Percentiles rank a stretch among this genome's conserved stretches.
phyloP scores from a whole-genome alignment of 2,797 vertebrate species.

The Epinephelus awoara region DNA sequence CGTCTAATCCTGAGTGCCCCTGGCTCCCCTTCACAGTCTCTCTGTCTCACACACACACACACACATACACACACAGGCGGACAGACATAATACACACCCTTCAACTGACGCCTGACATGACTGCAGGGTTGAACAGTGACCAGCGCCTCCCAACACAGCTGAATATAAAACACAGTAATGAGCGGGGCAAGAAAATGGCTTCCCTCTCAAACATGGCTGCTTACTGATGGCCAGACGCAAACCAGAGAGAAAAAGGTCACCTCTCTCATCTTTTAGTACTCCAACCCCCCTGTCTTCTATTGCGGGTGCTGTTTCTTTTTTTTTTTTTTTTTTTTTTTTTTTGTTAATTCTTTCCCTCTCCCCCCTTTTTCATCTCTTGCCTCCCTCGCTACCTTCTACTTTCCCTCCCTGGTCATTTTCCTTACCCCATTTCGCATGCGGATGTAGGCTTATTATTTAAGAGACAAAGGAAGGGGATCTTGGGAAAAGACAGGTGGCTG shows the following conservation, averaged over 20 bases:
- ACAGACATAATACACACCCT: constrained; percentile 65
- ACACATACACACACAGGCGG: constrained; percentile 21
- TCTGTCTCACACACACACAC: constrained; percentile 47
- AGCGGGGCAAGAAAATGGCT: constrained; percentile 86
- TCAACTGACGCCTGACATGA: constrained; percentile 81
- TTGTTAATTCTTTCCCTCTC: constrained; percentile 19
- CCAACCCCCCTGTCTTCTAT: constrained; percentile 50
- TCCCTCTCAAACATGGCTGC: constrained; percentile 85
- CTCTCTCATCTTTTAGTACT: constrained; percentile 72
- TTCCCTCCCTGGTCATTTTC: constrained; percentile 74
- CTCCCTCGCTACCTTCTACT: constrained; percentile 70
- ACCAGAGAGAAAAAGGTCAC: constrained; percentile 82
- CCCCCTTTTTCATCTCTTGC: constrained; percentile 56
- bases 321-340: constrained; percentile 14
- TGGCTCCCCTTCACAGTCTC: constrained; percentile 56
- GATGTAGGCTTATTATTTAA: constrained; percentile 84
- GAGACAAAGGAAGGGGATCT: constrained; percentile 86
- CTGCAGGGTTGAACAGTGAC: constrained; percentile 78
- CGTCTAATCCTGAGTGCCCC: constrained; percentile 81
- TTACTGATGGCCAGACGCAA: constrained; percentile 75
- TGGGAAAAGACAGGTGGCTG: constrained; percentile 82
- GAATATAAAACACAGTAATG: constrained; percentile 86
- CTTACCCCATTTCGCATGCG: constrained; percentile 61
- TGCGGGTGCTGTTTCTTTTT: constrained; percentile 23
- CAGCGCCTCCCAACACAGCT: constrained; percentile 78